These are phyloP conservation scores for Uria lomvia DNA, from an alignment of 2,113 vertebrate species.

Conservation along the genomic window DNA sequence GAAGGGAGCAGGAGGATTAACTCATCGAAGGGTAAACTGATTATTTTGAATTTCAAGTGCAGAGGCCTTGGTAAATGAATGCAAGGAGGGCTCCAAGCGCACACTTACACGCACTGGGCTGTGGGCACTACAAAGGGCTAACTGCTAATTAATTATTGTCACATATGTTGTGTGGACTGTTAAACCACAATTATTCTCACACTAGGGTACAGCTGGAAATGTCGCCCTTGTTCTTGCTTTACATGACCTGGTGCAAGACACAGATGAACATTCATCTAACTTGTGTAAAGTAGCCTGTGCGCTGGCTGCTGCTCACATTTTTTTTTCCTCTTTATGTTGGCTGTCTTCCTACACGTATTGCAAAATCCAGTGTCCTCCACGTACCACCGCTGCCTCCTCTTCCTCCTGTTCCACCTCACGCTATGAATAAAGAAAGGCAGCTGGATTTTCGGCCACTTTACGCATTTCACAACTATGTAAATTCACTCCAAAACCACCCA, in stretches of 20 bases:
- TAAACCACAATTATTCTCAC: not conserved
- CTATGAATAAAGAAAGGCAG: constrained; percentile 54
- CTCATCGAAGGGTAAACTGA: not conserved
- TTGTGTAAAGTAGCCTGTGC: constrained; percentile 48
- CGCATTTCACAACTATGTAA: constrained; percentile 18
- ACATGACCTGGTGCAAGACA: constrained; percentile 7
- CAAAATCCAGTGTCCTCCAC: constrained; percentile 68
- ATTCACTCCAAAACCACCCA: constrained; percentile 23
- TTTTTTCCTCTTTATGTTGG: constrained; percentile 65
- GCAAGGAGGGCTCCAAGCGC: not conserved
- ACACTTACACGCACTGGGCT: not conserved
- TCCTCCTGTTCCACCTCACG: constrained; percentile 21
- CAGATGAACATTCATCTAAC: constrained; percentile 11
- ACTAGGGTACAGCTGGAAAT: not conserved
- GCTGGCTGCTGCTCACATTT: constrained; percentile 63
- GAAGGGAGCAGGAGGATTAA: not conserved
- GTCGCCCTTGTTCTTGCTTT: not conserved
- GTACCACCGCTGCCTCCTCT: constrained; percentile 49
- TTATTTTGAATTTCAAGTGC: not conserved
- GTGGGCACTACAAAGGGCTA: not conserved
- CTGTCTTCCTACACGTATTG: constrained; percentile 76
- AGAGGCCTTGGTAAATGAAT: constrained; percentile 5
- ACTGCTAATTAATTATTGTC: constrained; percentile 18
- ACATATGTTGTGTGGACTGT: not conserved
- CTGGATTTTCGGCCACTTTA: constrained; percentile 40